Evolutionary conservation across 2,797 vertebrate genomes (phyloP).

Genomic region (Pseudochirops corinnae): DNA sequence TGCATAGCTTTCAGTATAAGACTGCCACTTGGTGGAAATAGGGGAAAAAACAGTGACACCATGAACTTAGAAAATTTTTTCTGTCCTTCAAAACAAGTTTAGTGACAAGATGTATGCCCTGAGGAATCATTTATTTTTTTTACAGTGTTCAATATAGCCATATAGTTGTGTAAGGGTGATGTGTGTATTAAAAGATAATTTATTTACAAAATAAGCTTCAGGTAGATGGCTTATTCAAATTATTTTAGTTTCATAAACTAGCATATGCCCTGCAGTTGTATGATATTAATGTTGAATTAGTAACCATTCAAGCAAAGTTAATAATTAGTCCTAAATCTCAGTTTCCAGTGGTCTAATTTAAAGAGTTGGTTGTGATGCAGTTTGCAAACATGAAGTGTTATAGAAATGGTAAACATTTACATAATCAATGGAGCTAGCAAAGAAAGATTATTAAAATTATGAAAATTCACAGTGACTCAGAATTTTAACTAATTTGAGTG

Average conservation of each 20-base stretch:
- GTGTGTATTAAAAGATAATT: neutral
- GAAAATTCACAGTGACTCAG: conserved; percentile 9
- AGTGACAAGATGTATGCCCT: neutral
- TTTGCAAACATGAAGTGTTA: conserved; percentile 31
- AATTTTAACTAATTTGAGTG: conserved; percentile 36
- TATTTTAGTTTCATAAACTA: neutral
- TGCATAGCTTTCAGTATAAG: conserved; percentile 69
- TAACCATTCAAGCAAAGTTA: neutral
- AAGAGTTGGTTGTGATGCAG: conserved; percentile 19
- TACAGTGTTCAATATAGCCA: neutral
- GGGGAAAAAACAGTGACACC: conserved; percentile 38
- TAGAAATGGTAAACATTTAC: conserved; percentile 28
- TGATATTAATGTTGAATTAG: neutral
- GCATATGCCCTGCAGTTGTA: neutral
- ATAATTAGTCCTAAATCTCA: neutral
- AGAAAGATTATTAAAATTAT: conserved; percentile 22
- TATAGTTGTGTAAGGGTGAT: neutral
- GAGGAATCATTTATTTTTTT: neutral
- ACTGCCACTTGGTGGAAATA: conserved; percentile 77
- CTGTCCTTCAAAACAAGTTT: neutral
- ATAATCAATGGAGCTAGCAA: conserved; percentile 38
- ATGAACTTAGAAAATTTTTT: neutral
- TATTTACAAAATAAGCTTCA: neutral
- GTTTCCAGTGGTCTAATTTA: neutral
- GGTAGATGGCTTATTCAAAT: neutral